These are phyloP conservation scores for Rafetus swinhoei DNA, from an alignment of 2,113 vertebrate genomes.

Conservation along the genomic window DNA sequence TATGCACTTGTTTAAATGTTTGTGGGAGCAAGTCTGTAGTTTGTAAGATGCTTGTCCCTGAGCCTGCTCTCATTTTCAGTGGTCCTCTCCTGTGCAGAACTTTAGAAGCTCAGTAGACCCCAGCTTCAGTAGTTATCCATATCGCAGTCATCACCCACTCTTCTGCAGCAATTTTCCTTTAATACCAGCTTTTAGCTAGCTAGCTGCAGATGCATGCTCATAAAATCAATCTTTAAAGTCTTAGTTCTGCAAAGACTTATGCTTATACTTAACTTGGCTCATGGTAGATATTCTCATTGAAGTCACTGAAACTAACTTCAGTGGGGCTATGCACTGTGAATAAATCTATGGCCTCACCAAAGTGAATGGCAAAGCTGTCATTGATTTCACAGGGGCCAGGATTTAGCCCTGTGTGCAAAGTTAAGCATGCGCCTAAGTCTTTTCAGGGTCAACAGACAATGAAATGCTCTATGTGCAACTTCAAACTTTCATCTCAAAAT, in stretches of 20 bases:
- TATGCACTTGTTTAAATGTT: neutral
- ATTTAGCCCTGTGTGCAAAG: neutral
- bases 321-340: neutral
- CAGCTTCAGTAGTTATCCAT: neutral
- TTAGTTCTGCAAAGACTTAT: neutral
- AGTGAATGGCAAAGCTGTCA: neutral
- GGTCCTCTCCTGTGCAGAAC: neutral
- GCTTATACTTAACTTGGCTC: neutral
- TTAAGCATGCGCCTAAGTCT: neutral
- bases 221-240: neutral
- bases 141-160: neutral
- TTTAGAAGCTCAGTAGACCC: neutral
- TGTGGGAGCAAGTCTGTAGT: neutral
- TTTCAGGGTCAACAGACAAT: neutral
- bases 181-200: neutral
- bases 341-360: neutral
- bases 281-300: neutral
- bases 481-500: neutral
- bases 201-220: neutral
- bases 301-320: neutral
- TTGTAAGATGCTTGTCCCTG: neutral
- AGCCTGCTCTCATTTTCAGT: neutral
- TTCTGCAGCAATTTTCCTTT: accelerated
- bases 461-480: neutral
- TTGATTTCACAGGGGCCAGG: neutral